Percentiles rank a stretch among this genome's conserved stretches.
These are phyloP conservation scores for Megaleporinus macrocephalus DNA, from an alignment of 2,113 vertebrate species.

Conservation along the genomic window DNA sequence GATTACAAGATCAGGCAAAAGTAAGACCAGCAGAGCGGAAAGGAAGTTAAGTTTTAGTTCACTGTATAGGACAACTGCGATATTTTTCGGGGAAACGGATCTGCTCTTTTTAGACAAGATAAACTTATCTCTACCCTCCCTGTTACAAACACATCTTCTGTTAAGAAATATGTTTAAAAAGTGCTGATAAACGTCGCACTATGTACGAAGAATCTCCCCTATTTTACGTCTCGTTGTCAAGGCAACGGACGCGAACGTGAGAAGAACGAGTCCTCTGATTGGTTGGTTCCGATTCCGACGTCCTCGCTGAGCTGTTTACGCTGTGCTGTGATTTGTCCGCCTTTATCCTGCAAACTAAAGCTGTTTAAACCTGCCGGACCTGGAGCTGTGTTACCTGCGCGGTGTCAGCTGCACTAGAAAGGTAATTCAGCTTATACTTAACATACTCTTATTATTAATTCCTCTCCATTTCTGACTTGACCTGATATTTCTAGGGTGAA, in stretches of 20 bases:
- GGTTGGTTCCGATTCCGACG: neutral
- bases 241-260: constrained; percentile 42
- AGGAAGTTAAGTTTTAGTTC: too few relatives aligned
- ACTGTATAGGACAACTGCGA: too few relatives aligned
- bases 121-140: too few relatives aligned
- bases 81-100: too few relatives aligned
- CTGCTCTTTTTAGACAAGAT: too few relatives aligned
- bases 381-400: neutral
- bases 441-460: neutral
- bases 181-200: neutral
- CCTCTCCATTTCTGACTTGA: neutral
- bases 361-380: constrained; percentile 14
- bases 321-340: constrained; percentile 26
- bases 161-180: too few relatives aligned
- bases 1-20: too few relatives aligned
- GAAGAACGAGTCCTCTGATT: constrained; percentile 31
- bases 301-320: neutral
- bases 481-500: neutral
- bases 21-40: too few relatives aligned
- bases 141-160: too few relatives aligned
- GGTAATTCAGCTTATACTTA: constrained; percentile 1
- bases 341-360: constrained; percentile 4
- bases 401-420: neutral
- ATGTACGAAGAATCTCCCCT: neutral
- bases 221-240: constrained; percentile 37